phyloP scores from a whole-genome alignment of 1,140 invertebrate genomes.

The Helicoverpa armigera region DNA sequence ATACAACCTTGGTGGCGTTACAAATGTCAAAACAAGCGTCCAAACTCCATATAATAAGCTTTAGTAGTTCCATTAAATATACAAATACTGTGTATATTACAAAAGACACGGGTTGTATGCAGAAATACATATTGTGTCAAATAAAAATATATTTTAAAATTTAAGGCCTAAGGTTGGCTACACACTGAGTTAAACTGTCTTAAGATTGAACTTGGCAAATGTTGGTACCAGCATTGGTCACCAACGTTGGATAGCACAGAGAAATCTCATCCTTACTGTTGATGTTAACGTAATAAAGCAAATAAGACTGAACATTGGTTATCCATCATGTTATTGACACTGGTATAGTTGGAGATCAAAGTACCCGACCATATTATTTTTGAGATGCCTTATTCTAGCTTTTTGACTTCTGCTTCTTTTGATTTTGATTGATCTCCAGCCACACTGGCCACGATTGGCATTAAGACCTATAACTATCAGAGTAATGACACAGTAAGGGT shows the following conservation, averaged over 20 bases:
- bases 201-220: background rate
- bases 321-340: background rate
- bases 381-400: slow-evolving; percentile 16
- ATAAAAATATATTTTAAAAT: slow-evolving; percentile 1
- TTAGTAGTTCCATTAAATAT: slow-evolving; percentile 45
- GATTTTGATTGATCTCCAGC: slow-evolving; percentile 1
- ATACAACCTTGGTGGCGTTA: slow-evolving; percentile 57
- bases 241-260: background rate
- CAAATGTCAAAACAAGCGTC: slow-evolving; percentile 53
- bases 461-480: too few species aligned
- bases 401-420: background rate
- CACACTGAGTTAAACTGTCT: slow-evolving; percentile 18
- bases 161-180: slow-evolving; percentile 29
- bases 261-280: slow-evolving; percentile 15
- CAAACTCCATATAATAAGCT: slow-evolving; percentile 43
- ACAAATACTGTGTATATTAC: slow-evolving; percentile 22
- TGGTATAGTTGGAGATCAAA: slow-evolving; percentile 25
- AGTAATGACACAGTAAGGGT: background rate
- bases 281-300: slow-evolving; percentile 1
- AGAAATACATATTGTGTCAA: slow-evolving; percentile 19
- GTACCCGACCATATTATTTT: background rate
- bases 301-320: background rate
- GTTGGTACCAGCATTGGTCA: slow-evolving; percentile 9
- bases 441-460: background rate
- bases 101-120: slow-evolving; percentile 31